Conservation (phyloP, 1,140 invertebrate genomes). For the Drosophila murphyi region DNA sequence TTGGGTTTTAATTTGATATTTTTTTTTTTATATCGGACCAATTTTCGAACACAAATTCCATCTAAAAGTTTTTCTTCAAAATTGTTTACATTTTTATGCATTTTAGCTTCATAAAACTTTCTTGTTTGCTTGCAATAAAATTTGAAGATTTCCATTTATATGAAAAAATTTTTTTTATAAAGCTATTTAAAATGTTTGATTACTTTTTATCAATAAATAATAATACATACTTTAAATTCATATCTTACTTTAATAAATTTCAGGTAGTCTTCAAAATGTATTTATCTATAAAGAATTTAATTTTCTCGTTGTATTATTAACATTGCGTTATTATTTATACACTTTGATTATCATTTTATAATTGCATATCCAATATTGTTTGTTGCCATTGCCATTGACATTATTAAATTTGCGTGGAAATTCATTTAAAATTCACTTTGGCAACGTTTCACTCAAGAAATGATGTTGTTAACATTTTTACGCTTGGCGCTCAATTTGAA, state of each 20-base stretch:
- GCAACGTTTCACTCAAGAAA: constrained; percentile 10
- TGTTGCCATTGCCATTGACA: neutral
- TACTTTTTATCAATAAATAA: neutral
- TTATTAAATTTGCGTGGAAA: neutral
- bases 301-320: no score
- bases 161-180: no score
- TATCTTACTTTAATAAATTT: neutral
- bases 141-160: neutral
- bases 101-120: constrained; percentile 40
- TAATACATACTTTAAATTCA: constrained; percentile 32
- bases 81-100: constrained; percentile 55
- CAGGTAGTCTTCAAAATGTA: neutral
- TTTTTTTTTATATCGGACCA: constrained; percentile 40
- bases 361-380: neutral
- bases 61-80: constrained; percentile 37
- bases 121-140: constrained; percentile 12
- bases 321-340: no score
- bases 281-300: neutral
- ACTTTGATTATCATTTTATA: neutral
- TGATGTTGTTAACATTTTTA: constrained; percentile 22
- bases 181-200: neutral
- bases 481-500: constrained; percentile 15
- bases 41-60: constrained; percentile 53
- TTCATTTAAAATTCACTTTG: constrained; percentile 21
- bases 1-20: constrained; percentile 77